Percentiles rank a stretch among this genome's conserved stretches.
Conservation (phyloP, 2,113 vertebrate species). For the Spilogale gracilis region DNA sequence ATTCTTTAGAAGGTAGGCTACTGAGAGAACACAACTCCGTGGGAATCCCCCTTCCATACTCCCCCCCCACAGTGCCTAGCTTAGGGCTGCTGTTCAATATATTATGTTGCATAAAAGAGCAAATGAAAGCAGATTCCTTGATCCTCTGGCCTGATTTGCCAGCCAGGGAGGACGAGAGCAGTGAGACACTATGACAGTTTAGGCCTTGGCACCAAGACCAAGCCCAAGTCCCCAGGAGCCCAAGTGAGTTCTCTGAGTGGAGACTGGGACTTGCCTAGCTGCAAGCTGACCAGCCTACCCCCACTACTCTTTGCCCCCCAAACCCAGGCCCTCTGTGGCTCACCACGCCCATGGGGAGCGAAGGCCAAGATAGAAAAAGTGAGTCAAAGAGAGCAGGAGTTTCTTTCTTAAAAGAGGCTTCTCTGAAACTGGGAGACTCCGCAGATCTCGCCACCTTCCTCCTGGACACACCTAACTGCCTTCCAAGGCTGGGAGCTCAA, state of each 20-base stretch:
- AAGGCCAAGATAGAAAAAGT: background rate
- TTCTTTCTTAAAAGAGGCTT: background rate
- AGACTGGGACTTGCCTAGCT: background rate
- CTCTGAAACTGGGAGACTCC: background rate
- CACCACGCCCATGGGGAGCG: background rate
- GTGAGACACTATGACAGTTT: fast-evolving
- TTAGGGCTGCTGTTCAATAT: background rate
- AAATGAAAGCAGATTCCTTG: background rate
- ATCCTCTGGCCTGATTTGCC: background rate
- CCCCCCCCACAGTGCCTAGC: background rate
- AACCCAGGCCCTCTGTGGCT: background rate
- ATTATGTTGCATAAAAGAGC: background rate
- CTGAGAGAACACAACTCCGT: fast-evolving
- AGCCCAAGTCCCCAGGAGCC: background rate
- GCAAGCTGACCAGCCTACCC: background rate
- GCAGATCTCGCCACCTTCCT: background rate
- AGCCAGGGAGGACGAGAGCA: background rate
- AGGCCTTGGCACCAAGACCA: background rate
- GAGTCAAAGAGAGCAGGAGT: background rate
- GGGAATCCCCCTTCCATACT: too few species aligned
- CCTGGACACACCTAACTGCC: background rate
- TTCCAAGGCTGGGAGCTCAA: background rate
- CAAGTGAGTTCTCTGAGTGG: fast-evolving
- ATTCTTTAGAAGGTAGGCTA: background rate
- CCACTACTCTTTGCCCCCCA: background rate